Percentiles rank a stretch among this genome's conserved stretches.
These are phyloP conservation scores for Ctenodactylus gundi DNA, from an alignment of 2,113 vertebrate species.

Conservation along the genomic window DNA sequence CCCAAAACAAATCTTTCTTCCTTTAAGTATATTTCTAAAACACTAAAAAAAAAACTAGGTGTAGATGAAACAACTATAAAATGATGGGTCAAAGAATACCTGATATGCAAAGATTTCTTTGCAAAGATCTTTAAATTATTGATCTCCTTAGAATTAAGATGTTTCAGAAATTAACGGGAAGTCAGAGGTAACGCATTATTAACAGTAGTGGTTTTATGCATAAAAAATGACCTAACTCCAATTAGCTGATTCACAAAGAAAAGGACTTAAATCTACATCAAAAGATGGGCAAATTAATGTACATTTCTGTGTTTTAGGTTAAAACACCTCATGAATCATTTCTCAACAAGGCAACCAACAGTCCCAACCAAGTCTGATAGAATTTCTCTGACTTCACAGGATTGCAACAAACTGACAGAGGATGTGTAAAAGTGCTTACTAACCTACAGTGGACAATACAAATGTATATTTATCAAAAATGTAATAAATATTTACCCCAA, in stretches of 20 bases:
- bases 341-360: background rate
- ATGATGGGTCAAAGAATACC: background rate
- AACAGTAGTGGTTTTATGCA: background rate
- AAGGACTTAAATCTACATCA: background rate
- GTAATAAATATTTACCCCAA: background rate
- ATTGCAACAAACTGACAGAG: background rate
- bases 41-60: background rate
- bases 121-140: background rate
- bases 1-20: background rate
- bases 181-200: background rate
- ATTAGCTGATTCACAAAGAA: conserved; percentile 1
- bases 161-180: background rate
- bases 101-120: background rate
- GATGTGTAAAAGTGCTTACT: background rate
- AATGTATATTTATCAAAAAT: background rate
- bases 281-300: background rate
- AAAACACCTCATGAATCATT: conserved; percentile 1
- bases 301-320: background rate
- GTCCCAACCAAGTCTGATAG: background rate
- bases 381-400: background rate
- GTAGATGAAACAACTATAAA: background rate
- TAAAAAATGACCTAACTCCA: conserved; percentile 24
- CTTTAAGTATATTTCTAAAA: background rate
- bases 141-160: background rate
- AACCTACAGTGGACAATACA: background rate